A percentile compares a stretch with the other conserved stretches of the same genome.
These are phyloP conservation scores for Turnix velox DNA, from an alignment of 2,113 vertebrate species.

Conservation along the genomic window DNA sequence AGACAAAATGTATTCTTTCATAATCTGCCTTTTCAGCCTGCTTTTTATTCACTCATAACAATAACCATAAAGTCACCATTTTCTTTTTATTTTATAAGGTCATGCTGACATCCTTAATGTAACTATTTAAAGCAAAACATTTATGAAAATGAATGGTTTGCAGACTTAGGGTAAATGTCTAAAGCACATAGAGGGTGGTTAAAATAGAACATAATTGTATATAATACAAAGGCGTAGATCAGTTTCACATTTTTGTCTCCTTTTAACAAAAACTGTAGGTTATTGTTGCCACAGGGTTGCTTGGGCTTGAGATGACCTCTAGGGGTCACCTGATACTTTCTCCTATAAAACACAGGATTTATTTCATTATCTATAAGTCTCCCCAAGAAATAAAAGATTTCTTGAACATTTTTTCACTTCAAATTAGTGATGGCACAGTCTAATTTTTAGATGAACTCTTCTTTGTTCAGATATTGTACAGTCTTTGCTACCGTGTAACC, in stretches of 20 bases:
- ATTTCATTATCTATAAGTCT: background rate
- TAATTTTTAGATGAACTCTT: background rate
- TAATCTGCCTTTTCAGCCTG: background rate
- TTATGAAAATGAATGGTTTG: constrained; percentile 25
- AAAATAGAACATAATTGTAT: background rate
- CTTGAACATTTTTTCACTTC: background rate
- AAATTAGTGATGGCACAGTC: background rate
- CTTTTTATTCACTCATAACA: background rate
- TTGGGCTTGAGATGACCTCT: constrained; percentile 27
- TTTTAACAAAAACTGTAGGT: background rate
- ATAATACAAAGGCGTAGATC: background rate
- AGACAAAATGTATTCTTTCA: background rate
- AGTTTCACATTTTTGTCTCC: background rate
- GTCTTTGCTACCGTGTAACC: background rate
- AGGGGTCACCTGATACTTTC: constrained; percentile 3
- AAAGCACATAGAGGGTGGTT: background rate
- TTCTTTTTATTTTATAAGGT: background rate
- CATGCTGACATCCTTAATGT: background rate
- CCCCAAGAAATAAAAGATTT: background rate
- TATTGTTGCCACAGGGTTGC: background rate
- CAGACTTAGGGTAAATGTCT: background rate
- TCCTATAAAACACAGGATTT: background rate
- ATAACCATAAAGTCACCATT: background rate
- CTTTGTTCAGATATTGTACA: background rate
- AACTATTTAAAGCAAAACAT: background rate